Base-by-base conservation (phyloP, 2,888 invertebrate species). In the Rhabditoides inermis region DNA sequence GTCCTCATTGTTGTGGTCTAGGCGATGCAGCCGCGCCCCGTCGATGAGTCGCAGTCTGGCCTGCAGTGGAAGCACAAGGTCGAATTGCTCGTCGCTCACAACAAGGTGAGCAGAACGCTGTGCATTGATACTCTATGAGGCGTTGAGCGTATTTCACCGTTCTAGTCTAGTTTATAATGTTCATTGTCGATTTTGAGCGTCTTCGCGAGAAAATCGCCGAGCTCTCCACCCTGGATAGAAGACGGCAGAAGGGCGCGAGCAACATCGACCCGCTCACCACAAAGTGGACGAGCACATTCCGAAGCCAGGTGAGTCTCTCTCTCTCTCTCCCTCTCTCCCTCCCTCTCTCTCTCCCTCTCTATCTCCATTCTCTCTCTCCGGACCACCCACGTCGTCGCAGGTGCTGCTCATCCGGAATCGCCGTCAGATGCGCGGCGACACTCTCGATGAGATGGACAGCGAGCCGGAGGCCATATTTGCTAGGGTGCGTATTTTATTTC, bases 51-150 rank as follows among this genome's bases (percentile, higher is more conserved):
- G 46, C 54, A 57, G 12, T 60, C 59, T 36, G 51, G 60, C 12
- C 53, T 63, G 28, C 51, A 60, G 36, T 67, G 67, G 67, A 67
- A 67, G 27, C 67, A 67, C 49, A 64, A 64, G 48, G 62, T 62
- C 27, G 67, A 67, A 26, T 40, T 64, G 20, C 56, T 67, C 49
- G 67, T 64, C 18, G 63, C 61, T 15, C 67, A 67, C 44, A 67
- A 67, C 46, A 67, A 67, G 58, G 64, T 65, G 7, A 23, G 49
- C 18, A 30, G 27, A 2, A 20, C 25, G 25, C 41, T 15, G 6
- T 3, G 6, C 18, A 10, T 28, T 44, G 20, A 26, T 23, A 15
- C 22, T 20, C 10, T n/a, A 26, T 23, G 15, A 15, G 6, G 12
- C 40, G 4, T 22, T 40, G 18, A 49, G 32, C 15, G 10, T 37